phyloP scores from a whole-genome alignment of 2,113 vertebrate species.

The Tenrec ecaudatus region DNA sequence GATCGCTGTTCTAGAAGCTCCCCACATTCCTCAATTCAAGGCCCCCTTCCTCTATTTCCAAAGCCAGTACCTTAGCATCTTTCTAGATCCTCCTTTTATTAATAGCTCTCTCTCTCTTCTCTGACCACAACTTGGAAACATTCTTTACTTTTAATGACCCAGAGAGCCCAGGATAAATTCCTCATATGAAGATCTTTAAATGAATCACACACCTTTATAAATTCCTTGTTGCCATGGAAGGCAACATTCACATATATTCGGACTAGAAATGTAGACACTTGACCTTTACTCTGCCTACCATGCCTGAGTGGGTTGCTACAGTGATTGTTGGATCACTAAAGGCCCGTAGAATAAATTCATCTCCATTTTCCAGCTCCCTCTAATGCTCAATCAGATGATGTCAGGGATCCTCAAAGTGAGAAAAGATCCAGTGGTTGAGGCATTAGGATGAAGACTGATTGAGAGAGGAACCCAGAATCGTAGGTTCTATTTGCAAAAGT shows the following conservation, averaged over 20 bases:
- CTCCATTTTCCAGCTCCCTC: conserved; percentile 21
- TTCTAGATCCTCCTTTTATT: background rate
- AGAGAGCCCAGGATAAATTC: background rate
- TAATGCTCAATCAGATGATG: background rate
- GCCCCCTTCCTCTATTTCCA: background rate
- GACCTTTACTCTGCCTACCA: no score
- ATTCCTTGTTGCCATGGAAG: background rate
- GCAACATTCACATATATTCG: background rate
- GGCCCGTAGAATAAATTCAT: background rate
- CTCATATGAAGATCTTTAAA: background rate
- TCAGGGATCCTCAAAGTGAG: background rate
- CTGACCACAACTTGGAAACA: background rate
- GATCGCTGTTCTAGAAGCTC: background rate
- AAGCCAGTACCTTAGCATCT: background rate
- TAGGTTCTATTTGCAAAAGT: background rate
- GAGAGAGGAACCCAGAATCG: background rate
- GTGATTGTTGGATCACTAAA: background rate
- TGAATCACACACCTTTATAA: background rate
- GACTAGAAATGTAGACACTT: background rate
- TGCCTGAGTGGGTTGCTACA: background rate
- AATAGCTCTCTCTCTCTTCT: background rate
- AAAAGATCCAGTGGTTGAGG: background rate
- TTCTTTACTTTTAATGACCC: background rate
- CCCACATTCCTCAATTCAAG: background rate
- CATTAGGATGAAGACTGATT: background rate